Conservation (phyloP, 2,888 invertebrate species). For the Latheticus oryzae region DNA sequence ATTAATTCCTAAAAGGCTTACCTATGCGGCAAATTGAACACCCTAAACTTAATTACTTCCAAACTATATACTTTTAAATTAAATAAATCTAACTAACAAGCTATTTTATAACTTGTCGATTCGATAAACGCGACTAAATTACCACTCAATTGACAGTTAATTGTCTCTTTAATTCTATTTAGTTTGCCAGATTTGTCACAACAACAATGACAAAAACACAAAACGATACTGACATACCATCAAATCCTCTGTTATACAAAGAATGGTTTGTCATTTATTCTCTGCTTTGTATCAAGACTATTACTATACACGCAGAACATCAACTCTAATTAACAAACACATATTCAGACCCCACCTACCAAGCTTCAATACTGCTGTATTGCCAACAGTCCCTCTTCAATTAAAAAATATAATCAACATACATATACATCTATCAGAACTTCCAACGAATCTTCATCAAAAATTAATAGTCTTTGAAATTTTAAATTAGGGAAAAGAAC, state of each 20-base stretch:
- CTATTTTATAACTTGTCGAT: constrained; percentile 28
- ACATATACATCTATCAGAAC: too few relatives aligned
- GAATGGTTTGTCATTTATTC: constrained; percentile 4
- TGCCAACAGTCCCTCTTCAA: not conserved
- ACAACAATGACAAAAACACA: constrained; percentile 5
- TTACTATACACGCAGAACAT: constrained; percentile 14
- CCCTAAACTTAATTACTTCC: constrained; percentile 25
- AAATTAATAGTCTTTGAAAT: too few relatives aligned
- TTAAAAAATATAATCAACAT: constrained; percentile 3
- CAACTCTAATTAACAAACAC: constrained; percentile 24
- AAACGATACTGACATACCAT: constrained; percentile 10
- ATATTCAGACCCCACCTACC: constrained; percentile 15
- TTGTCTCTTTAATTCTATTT: constrained; percentile 25
- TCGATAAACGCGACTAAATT: constrained; percentile 27
- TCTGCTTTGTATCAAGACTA: constrained; percentile 8
- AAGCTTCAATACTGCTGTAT: constrained; percentile 1
- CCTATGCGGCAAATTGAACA: constrained; percentile 27
- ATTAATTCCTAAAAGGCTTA: constrained; percentile 34
- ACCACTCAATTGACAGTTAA: constrained; percentile 29
- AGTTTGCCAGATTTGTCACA: constrained; percentile 19
- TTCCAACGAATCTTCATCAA: too few relatives aligned
- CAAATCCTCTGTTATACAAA: constrained; percentile 10
- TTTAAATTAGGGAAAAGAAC: too few relatives aligned
- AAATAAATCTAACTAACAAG: constrained; percentile 30
- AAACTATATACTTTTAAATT: constrained; percentile 33